phyloP scores from a whole-genome alignment of 2,888 invertebrate species.

The Malachius bipustulatus region DNA sequence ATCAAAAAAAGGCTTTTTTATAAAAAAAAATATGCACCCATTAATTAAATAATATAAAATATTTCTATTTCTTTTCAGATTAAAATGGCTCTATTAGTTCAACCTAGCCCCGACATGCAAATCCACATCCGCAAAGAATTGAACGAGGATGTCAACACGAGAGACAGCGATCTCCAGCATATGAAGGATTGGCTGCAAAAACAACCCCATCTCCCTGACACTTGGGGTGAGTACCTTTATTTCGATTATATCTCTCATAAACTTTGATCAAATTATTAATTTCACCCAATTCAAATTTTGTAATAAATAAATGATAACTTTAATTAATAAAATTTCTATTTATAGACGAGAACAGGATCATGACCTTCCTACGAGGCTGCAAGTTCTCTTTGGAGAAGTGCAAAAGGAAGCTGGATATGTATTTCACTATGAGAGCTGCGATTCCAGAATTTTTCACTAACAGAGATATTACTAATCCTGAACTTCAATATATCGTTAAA shows the following conservation, averaged over 20 bases:
- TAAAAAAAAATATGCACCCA: neutral
- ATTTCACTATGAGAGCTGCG: conserved; percentile 73
- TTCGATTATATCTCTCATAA: too few relatives aligned
- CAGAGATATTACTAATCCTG: conserved; percentile 60
- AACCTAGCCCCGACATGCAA: conserved; percentile 38
- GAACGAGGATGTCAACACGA: conserved; percentile 45
- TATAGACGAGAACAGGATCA: conserved; percentile 62
- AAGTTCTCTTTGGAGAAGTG: conserved; percentile 79
- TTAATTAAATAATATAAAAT: too few relatives aligned
- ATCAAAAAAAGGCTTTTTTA: too few relatives aligned
- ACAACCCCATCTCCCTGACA: conserved; percentile 53
- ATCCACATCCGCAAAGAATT: conserved; percentile 37
- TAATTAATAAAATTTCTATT: too few relatives aligned
- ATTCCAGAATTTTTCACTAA: conserved; percentile 73
- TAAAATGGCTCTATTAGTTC: conserved; percentile 39
- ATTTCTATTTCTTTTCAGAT: conserved; percentile 5
- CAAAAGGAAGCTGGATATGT: conserved; percentile 78
- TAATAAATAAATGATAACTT: too few relatives aligned
- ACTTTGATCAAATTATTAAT: too few relatives aligned
- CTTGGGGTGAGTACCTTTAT: conserved; percentile 45
- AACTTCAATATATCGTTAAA: conserved; percentile 56
- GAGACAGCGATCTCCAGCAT: conserved; percentile 44
- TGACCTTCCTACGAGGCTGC: conserved; percentile 74
- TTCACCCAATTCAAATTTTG: too few relatives aligned
- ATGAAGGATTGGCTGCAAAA: conserved; percentile 58